A percentile compares a stretch with the other conserved stretches of the same genome.
phyloP scores from a whole-genome alignment of 2,888 invertebrate species.

The Linyphia triangularis region DNA sequence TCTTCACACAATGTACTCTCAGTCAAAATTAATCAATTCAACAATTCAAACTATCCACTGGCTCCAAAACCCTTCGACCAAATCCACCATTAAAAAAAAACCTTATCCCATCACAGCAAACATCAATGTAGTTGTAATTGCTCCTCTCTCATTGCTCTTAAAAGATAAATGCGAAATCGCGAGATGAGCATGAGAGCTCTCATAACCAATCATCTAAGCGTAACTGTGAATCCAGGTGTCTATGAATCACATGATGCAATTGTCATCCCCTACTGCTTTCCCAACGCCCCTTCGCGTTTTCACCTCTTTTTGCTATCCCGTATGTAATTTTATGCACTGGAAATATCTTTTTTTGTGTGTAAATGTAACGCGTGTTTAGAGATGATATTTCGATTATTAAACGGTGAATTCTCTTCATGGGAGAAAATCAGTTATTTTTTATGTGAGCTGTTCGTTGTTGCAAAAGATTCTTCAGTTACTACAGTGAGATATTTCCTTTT shows the following conservation, averaged over 20 bases:
- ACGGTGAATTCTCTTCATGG: not conserved
- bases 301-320: slow-evolving; percentile 10
- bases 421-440: not conserved
- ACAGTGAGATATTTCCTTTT: too few relatives aligned
- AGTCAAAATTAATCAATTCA: slow-evolving; percentile 19
- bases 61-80: not conserved
- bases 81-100: not conserved
- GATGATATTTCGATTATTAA: slow-evolving; percentile 42
- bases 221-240: slow-evolving; percentile 71
- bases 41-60: not conserved
- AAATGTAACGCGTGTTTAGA: not conserved
- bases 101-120: not conserved
- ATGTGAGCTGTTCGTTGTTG: too few relatives aligned
- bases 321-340: slow-evolving; percentile 53
- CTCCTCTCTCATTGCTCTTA: slow-evolving; percentile 2
- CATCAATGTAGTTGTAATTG: not conserved
- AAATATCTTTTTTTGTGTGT: not conserved
- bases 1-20: not conserved
- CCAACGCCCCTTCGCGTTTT: slow-evolving; percentile 58
- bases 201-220: slow-evolving; percentile 69
- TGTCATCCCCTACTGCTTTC: not conserved
- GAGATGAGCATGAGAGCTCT: slow-evolving; percentile 54
- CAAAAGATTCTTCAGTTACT: too few relatives aligned
- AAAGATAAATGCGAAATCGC: slow-evolving; percentile 42
- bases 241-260: slow-evolving; percentile 63